These are phyloP conservation scores for Osmoderma eremita DNA, from an alignment of 2,888 invertebrate species.

Conservation along the genomic window DNA sequence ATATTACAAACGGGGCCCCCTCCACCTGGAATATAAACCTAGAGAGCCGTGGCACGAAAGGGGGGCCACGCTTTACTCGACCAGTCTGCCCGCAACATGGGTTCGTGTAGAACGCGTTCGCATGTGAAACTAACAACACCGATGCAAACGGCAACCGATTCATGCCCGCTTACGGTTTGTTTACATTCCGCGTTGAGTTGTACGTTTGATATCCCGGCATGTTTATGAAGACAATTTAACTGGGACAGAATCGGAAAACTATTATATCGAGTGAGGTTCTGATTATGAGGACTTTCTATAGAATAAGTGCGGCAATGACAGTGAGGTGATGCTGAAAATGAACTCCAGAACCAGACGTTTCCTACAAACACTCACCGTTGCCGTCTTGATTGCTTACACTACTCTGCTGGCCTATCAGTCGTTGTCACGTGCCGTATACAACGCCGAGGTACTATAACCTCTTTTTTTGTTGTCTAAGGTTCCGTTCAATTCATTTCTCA, in stretches of 20 bases:
- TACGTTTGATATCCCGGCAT: neutral
- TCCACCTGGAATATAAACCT: conserved; percentile 29
- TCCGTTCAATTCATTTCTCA: conserved; percentile 3
- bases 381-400: conserved; percentile 58
- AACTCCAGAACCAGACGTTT: conserved; percentile 57
- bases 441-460: conserved; percentile 46
- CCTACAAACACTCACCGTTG: conserved; percentile 59
- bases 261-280: neutral
- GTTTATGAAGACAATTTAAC: no score
- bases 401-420: conserved; percentile 60
- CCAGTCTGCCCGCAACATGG: conserved; percentile 65
- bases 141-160: conserved; percentile 44
- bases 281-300: conserved; percentile 44
- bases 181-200: conserved; percentile 21
- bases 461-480: conserved; percentile 42
- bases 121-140: conserved; percentile 30
- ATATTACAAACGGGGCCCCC: conserved; percentile 27
- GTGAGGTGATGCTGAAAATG: conserved; percentile 59
- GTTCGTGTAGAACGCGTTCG: conserved; percentile 54
- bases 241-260: neutral
- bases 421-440: conserved; percentile 55
- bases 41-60: conserved; percentile 54
- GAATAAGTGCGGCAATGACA: conserved; percentile 52
- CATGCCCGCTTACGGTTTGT: conserved; percentile 33
- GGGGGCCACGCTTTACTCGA: conserved; percentile 63